Evolutionary conservation across 2,113 vertebrate species (phyloP).

Genomic region (Thymallus thymallus): DNA sequence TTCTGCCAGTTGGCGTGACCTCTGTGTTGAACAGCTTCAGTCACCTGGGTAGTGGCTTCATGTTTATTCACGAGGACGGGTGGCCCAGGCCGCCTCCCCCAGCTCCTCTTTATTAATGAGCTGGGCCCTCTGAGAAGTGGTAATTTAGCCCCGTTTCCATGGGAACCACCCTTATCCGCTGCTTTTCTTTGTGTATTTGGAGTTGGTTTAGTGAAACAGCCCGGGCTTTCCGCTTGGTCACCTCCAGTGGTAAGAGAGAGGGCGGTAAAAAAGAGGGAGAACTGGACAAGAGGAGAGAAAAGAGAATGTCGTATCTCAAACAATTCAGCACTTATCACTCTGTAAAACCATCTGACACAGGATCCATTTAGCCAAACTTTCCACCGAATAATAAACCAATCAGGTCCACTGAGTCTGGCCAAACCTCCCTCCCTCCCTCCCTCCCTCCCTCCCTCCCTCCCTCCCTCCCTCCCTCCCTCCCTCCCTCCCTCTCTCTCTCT

Average conservation of each 20-base stretch:
- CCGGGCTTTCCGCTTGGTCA: background rate
- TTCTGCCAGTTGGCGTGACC: slow-evolving; percentile 41
- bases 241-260: background rate
- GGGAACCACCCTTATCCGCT: slow-evolving; percentile 29
- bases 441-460: slow-evolving; percentile 1
- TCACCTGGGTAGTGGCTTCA: slow-evolving; percentile 56
- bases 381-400: slow-evolving; percentile 41
- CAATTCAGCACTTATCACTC: slow-evolving; percentile 13
- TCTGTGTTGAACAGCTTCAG: slow-evolving; percentile 42
- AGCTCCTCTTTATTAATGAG: slow-evolving; percentile 71
- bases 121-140: slow-evolving; percentile 49
- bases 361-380: slow-evolving; percentile 41
- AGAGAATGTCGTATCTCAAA: background rate
- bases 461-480: background rate
- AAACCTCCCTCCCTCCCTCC: background rate
- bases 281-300: background rate
- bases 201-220: background rate
- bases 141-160: slow-evolving; percentile 40
- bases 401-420: slow-evolving; percentile 7
- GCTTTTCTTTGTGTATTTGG: slow-evolving; percentile 18
- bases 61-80: slow-evolving; percentile 61
- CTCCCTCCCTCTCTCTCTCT: background rate
- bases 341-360: slow-evolving; percentile 27
- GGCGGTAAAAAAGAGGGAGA: background rate
- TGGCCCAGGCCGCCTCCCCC: slow-evolving; percentile 42